Evolutionary conservation across 2,888 invertebrate species (phyloP), one percentile per base, ranked within the genome.

Genomic region (Eilema griseolum): DNA sequence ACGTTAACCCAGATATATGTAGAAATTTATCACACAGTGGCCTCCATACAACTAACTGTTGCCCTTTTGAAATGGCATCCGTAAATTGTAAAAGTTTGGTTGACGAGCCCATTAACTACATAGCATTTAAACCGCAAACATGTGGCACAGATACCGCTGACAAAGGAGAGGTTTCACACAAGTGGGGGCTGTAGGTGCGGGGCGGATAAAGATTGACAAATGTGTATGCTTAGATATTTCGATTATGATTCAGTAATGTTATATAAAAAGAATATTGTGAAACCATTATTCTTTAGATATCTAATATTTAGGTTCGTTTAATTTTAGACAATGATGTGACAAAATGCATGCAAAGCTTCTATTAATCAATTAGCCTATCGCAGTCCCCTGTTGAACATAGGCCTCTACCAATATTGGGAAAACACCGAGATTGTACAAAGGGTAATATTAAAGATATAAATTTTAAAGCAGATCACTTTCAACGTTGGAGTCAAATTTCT

Each of bases 81-180:
- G 72, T 80, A 82, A 85, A 83, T 85, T 83, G 83, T 82, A 79
- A 83, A 82, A 85, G 81, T 86, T 83, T 77, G 77, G 80, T 82
- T 85, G 79, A 84, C 78, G 74, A 70, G 74, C 67, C 80, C 80
- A 82, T 81, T 78, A 75, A 74, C 78, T 70, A 72, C 59, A 52
- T 64, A 69, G 46, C 64, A 67, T 71, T 79, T 70, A 76, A 67
- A 56, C 31, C 60, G 11, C 57, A 37, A 78, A 20, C 46, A 67
- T 41, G 62, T 41, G 24, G 16, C 20, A 20, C 26, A 62, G 26
- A 62, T 62, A 41, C 41, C 41, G 24, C 24, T 41, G 41, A 62
- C 11, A 62, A 31, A 20, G 59, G 59, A 28, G 23, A 59, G 16
- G 59, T 14, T 23, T 16, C 28, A 26, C 59, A 20, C 26, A 59